phyloP scores from a whole-genome alignment of 2,888 invertebrate species.

The Rhagium mordax region DNA sequence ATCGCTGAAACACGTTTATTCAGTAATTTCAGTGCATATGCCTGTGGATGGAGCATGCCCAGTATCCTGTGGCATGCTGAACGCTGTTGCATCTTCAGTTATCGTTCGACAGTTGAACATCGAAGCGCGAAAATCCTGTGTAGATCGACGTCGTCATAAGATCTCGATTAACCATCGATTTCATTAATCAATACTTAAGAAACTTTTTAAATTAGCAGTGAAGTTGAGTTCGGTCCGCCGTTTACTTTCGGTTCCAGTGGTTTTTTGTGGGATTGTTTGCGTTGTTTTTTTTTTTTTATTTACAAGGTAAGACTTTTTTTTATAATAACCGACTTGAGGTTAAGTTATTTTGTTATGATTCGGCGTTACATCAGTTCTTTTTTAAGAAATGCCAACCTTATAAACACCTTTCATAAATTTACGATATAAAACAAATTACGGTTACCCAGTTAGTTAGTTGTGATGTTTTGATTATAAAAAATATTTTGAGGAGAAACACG shows the following conservation, averaged over 20 bases:
- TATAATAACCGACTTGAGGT: neutral
- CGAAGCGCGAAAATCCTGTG: conserved; percentile 53
- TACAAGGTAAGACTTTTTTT: neutral
- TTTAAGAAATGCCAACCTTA: conserved; percentile 2
- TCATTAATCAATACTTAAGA: conserved; percentile 22
- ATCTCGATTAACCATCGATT: conserved; percentile 33
- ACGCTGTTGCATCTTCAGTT: conserved; percentile 69
- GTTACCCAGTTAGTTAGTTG: conserved; percentile 17
- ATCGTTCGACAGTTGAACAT: conserved; percentile 57
- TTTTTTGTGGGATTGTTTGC: conserved; percentile 24
- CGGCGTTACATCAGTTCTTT: conserved; percentile 15
- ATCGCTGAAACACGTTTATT: conserved; percentile 42
- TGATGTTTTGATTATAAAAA: conserved; percentile 38
- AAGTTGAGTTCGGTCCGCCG: neutral
- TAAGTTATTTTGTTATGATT: conserved; percentile 5
- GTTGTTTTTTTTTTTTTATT: conserved; percentile 8
- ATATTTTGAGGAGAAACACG: conserved; percentile 29
- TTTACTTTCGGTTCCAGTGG: conserved; percentile 1
- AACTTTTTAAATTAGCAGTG: conserved; percentile 16
- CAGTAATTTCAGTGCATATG: conserved; percentile 44
- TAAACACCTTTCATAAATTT: conserved; percentile 13
- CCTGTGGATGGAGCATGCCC: conserved; percentile 46
- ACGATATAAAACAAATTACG: conserved; percentile 21
- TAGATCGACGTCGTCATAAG: conserved; percentile 27
- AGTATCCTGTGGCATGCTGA: conserved; percentile 56